Base-by-base conservation (phyloP, 35 echinoderm and acorn worm genomes). In the Hemicentrotus pulcherrimus region DNA sequence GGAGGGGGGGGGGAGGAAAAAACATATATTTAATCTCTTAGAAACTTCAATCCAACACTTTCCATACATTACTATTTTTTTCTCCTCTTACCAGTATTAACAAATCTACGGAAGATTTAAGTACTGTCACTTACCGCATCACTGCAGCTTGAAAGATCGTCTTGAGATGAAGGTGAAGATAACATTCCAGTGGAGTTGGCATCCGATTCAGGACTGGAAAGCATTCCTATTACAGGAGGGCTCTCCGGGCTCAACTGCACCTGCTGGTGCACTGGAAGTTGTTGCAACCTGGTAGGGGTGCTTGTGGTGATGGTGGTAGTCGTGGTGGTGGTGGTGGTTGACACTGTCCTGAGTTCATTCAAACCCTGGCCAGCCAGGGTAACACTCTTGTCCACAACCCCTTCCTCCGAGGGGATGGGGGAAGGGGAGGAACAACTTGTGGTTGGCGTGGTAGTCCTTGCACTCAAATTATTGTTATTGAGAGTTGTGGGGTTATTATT, bases 81-180 rank as follows among this genome's bases (percentile, higher is more conserved):
- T 55, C 50, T 78, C 65, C 24, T 28, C 7, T 28, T 78, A 22
- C 65, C 28, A n/a, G 28, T 7, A 28, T 78, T 8, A 78, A 4
- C 65, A 78, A 78, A 78, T 28, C 8, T 78, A 22, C 19, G 19
- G 24, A 8, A 1, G 19, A 78, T 14, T 55, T 7, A n/a, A 78
- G 28, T n/a, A 0, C 19, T n/a, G 22, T 8, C 4, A 98, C 97
- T 96, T 96, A 98, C 97, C 7, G 96, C 95, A 71, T 98, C 97
- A 71, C 97, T 98, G 47, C 95, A 95, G 95, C 97, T 97, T 92
- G 97, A 98, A 52, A 95, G 95, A 86, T 95, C 94, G 30, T 98
- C 97, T 30, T 95, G 96, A 46, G 98, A 96, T 9, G 98, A 98
- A 7, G 95, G 86, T 24, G 94, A 97, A 78, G 97, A 98, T 59